These are phyloP conservation scores for Porites cylindrica DNA, from an alignment of 92 coral and sea anemone species.

Conservation along the genomic window DNA sequence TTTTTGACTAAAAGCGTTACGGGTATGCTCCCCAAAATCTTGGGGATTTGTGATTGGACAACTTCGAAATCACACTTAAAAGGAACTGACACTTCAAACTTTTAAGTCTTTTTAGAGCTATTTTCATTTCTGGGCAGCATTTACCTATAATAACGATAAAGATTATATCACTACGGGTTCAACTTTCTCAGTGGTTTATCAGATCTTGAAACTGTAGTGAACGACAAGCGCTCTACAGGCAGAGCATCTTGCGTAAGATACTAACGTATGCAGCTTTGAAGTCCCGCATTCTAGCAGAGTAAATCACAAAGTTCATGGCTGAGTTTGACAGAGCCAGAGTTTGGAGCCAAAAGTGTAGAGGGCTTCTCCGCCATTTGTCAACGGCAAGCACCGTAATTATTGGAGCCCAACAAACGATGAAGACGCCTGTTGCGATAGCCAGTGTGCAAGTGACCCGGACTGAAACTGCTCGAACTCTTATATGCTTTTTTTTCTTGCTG, in stretches of 20 bases:
- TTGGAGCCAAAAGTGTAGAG: constrained; percentile 56
- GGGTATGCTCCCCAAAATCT: too few species aligned
- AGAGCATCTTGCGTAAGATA: constrained; percentile 13
- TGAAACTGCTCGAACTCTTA: background rate
- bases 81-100: too few species aligned
- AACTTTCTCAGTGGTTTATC: too few species aligned
- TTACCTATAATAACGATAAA: too few species aligned
- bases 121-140: too few species aligned
- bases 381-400: background rate
- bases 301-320: constrained; percentile 64
- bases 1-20: too few species aligned
- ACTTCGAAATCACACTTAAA: too few species aligned
- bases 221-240: background rate
- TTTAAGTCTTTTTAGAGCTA: too few species aligned
- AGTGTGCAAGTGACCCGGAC: constrained; percentile 51
- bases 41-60: too few species aligned
- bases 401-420: constrained; percentile 52
- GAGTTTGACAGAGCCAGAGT: constrained; percentile 58
- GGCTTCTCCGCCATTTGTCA: constrained; percentile 2
- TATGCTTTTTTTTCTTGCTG: background rate
- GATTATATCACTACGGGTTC: too few species aligned
- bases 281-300: constrained; percentile 35
- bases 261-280: constrained; percentile 36
- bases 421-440: constrained; percentile 37
- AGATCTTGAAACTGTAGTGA: too few species aligned